A percentile compares a stretch with the other conserved stretches of the same genome.
phyloP scores from a whole-genome alignment of 2,888 invertebrate genomes.

The Lissocephala sabroskyi region DNA sequence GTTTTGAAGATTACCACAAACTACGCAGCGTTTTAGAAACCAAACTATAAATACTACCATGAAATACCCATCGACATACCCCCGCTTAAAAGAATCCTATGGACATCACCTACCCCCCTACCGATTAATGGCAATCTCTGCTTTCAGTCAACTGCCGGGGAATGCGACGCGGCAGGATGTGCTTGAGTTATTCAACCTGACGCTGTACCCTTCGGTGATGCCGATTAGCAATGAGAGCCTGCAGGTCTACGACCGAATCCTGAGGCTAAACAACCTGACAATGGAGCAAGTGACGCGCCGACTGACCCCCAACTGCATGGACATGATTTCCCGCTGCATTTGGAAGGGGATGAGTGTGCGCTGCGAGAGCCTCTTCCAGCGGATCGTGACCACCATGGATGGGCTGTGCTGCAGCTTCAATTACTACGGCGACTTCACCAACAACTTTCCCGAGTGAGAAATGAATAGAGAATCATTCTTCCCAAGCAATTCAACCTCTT shows the following conservation, averaged over 20 bases:
- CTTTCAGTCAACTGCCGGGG: too few species aligned
- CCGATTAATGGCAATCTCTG: too few species aligned
- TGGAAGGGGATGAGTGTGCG: conserved; percentile 77
- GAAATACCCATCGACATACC: too few species aligned
- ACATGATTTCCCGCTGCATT: conserved; percentile 75
- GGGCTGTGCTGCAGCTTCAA: conserved; percentile 80
- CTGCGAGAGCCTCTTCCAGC: conserved; percentile 76
- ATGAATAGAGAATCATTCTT: background rate
- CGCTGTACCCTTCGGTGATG: too few species aligned
- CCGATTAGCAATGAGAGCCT: conserved; percentile 30
- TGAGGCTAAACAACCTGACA: conserved; percentile 60
- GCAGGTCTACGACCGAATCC: conserved; percentile 42
- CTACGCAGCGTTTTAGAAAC: too few species aligned
- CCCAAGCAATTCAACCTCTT: background rate
- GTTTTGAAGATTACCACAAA: too few species aligned
- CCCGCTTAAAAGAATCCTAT: too few species aligned
- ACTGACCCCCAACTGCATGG: conserved; percentile 75
- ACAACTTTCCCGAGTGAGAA: conserved; percentile 65
- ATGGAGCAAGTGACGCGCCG: conserved; percentile 39
- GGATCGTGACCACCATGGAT: conserved; percentile 73
- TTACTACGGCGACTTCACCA: conserved; percentile 73
- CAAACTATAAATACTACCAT: too few species aligned
- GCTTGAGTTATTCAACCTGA: too few species aligned
- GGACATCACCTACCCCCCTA: too few species aligned
- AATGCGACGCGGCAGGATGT: too few species aligned